Evolutionary conservation across 2,888 invertebrate genomes (phyloP).

Genomic region (Seira sanloemensis): DNA sequence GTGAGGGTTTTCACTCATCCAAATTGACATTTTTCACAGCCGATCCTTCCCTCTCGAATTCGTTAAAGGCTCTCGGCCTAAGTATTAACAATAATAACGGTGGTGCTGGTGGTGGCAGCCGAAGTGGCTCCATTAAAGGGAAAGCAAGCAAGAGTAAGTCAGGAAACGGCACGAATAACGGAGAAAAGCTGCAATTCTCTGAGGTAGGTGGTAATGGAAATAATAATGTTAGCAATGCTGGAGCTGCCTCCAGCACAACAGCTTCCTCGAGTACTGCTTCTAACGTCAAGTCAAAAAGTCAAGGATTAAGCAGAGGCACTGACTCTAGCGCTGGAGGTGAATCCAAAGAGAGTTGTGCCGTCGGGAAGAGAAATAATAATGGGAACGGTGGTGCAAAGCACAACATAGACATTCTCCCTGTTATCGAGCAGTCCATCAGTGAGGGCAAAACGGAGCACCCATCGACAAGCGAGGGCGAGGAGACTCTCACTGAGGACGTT

Average conservation of each 20-base stretch:
- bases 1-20: slow-evolving; percentile 68
- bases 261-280: neutral
- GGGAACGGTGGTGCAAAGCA: slow-evolving; percentile 10
- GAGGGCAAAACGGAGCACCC: slow-evolving; percentile 56
- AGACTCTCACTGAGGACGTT: slow-evolving; percentile 53
- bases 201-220: neutral
- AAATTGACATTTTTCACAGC: slow-evolving; percentile 59
- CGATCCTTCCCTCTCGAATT: slow-evolving; percentile 55
- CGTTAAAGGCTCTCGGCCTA: slow-evolving; percentile 57
- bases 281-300: slow-evolving; percentile 39
- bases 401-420: slow-evolving; percentile 41
- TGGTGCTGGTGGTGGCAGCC: neutral
- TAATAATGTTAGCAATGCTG: slow-evolving; percentile 9
- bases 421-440: slow-evolving; percentile 54
- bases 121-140: slow-evolving; percentile 41
- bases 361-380: slow-evolving; percentile 10
- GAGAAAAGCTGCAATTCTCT: neutral
- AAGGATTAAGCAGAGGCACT: slow-evolving; percentile 29
- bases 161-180: neutral
- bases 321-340: slow-evolving; percentile 12
- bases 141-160: slow-evolving; percentile 7
- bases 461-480: slow-evolving; percentile 56
- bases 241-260: neutral
- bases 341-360: neutral
- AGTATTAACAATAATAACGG: slow-evolving; percentile 12